Evolutionary conservation across 2,888 invertebrate species (phyloP), one percentile per base, ranked within the genome.

Genomic region (Euzetes globulus): DNA sequence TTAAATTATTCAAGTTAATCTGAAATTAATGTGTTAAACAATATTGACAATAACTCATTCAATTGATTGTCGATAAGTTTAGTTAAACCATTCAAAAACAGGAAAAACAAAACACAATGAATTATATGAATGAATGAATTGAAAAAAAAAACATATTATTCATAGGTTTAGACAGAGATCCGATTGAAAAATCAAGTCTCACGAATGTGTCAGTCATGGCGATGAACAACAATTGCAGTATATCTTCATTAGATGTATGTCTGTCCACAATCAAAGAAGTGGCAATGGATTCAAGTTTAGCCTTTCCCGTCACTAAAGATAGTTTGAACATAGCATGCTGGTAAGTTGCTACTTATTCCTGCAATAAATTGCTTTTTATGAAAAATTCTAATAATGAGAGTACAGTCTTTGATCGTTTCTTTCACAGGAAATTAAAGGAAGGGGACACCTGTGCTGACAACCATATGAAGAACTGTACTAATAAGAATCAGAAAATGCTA

Each of bases 401-500:
- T 17, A 55, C 5, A 68, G 29, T 29, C 29, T 27, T 29, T 27
- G 33, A 29, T 60, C 27, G 60, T 29, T 27, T 60, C 27, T 17
- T 5, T 1, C 52, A 71, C 73, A 78, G 78, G 74, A 76, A 77
- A 65, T 72, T 78, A 19, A 77, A 78, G 33, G 71, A 77, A 65
- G 78, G 78, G n/a, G 77, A 77, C 22, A 75, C 72, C 19, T 78
- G 78, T 37, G 75, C 76, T 25, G 77, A 78, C 27, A 75, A 77
- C 68, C 76, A 78, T 76, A 77, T 76, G 63, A 72, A 37, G 37
- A 70, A 75, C n/a, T 78, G 78, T 47, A 77, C 77, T 19, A 75
- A 77, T 22, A 60, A 50, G 33, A 74, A 50, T 7, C 76, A 77
- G 37, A 75, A 74, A 50, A 65, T 74, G 41, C 55, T 78, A 13